These are phyloP conservation scores for Drosophila engyochracea DNA, from an alignment of 2,888 invertebrate genomes.

Conservation along the genomic window DNA sequence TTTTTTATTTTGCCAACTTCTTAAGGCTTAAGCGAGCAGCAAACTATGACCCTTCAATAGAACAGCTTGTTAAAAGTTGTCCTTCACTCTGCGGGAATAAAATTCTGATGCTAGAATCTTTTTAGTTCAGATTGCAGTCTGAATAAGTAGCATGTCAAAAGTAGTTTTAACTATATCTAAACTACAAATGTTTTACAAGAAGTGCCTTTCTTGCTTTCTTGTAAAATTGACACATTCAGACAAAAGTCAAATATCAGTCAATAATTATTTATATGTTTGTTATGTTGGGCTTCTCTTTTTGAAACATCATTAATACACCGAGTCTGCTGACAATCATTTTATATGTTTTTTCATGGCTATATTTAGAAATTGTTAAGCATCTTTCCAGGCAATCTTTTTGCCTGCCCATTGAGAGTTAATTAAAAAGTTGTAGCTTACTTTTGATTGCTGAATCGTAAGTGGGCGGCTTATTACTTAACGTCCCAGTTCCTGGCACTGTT, in stretches of 20 bases:
- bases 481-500: constrained; percentile 5
- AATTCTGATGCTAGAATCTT: not conserved
- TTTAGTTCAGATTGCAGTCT: not conserved
- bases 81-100: not conserved
- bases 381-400: not conserved
- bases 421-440: constrained; percentile 40
- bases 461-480: constrained; percentile 10
- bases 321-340: not conserved
- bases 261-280: not conserved
- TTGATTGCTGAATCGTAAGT: constrained; percentile 23
- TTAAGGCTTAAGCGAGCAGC: constrained; percentile 10
- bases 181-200: not conserved
- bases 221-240: accelerated
- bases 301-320: not conserved
- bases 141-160: not conserved
- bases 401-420: constrained; percentile 35
- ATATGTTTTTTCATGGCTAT: not conserved
- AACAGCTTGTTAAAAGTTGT: constrained; percentile 1
- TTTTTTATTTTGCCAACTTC: not conserved
- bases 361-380: not conserved
- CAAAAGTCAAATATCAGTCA: not conserved
- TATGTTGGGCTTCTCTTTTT: not conserved
- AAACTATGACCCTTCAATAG: constrained; percentile 25
- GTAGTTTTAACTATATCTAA: not conserved
- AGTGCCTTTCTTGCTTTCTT: not conserved